These are phyloP conservation scores for Catostylus mosaicus DNA, from an alignment of 30 jellyfish, hydroid and myxozoan genomes.

Conservation along the genomic window DNA sequence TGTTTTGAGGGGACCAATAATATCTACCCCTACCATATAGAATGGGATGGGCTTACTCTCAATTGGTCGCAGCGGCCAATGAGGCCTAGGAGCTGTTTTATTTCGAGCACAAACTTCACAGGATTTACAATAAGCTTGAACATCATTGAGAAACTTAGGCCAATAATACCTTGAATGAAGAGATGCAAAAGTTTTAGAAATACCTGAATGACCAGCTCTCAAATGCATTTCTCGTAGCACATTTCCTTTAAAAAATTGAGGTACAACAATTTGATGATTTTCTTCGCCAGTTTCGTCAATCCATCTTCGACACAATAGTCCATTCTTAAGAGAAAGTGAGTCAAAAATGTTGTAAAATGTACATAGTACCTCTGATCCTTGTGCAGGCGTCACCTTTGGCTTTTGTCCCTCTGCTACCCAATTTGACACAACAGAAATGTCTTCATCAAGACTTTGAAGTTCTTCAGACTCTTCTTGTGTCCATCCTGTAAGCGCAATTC, in stretches of 20 bases:
- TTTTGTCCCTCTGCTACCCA: neutral
- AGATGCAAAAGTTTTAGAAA: slow-evolving; percentile 7
- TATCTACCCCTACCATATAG: slow-evolving; percentile 14
- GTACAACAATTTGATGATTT: neutral
- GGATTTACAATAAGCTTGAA: neutral
- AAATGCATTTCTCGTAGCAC: slow-evolving; percentile 4
- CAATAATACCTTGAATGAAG: slow-evolving; percentile 1
- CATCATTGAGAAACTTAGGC: slow-evolving; percentile 14
- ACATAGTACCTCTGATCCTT: neutral
- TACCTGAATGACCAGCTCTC: slow-evolving; percentile 13
- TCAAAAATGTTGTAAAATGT: neutral
- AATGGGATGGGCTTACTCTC: slow-evolving; percentile 14
- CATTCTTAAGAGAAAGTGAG: neutral
- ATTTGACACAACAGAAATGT: neutral
- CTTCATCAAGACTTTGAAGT: neutral
- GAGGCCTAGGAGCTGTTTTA: slow-evolving; percentile 1
- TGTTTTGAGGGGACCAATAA: slow-evolving; percentile 11
- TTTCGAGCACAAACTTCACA: slow-evolving; percentile 28
- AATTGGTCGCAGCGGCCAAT: slow-evolving; percentile 25
- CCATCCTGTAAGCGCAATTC: neutral
- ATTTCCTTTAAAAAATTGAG: neutral
- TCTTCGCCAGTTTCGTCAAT: slow-evolving; percentile 13
- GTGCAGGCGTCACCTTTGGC: neutral
- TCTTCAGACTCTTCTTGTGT: neutral
- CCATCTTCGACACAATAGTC: neutral